Evolutionary conservation across 2,113 vertebrate species (phyloP).

Genomic region (Platanista minor): DNA sequence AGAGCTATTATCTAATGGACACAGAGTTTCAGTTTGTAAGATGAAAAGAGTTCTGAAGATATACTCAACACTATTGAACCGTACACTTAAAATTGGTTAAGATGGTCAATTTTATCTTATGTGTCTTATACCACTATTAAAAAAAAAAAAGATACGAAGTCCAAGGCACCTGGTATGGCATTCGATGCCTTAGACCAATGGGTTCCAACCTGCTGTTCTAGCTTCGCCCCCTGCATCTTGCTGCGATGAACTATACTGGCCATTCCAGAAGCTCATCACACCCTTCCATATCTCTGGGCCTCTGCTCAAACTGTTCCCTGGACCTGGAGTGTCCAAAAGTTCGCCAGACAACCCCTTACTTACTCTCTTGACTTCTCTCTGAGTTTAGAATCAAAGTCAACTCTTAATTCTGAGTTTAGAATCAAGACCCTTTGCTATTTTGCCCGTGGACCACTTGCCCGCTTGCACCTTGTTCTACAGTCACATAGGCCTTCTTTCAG

Average conservation of each 20-base stretch:
- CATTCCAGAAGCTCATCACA: neutral
- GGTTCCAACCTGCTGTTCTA: neutral
- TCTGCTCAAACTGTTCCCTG: neutral
- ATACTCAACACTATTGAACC: neutral
- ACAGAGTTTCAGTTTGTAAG: neutral
- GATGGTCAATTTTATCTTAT: neutral
- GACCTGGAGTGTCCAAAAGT: neutral
- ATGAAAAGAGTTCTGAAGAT: neutral
- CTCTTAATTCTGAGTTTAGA: neutral
- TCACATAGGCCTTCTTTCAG: neutral
- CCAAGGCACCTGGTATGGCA: neutral
- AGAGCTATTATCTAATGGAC: too few species aligned
- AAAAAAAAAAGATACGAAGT: neutral
- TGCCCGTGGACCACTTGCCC: neutral
- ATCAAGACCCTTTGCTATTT: neutral
- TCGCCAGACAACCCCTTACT: neutral
- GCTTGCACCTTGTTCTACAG: neutral
- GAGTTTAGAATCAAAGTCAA: neutral
- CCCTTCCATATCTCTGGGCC: neutral
- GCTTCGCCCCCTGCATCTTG: neutral
- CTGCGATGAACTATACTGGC: fast-evolving
- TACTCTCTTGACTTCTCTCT: neutral
- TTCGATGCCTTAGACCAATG: neutral
- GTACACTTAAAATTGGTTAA: neutral
- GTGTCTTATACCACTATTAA: neutral